These are phyloP conservation scores for Eulacestoma nigropectus DNA, from an alignment of 2,113 vertebrate genomes.

Conservation along the genomic window DNA sequence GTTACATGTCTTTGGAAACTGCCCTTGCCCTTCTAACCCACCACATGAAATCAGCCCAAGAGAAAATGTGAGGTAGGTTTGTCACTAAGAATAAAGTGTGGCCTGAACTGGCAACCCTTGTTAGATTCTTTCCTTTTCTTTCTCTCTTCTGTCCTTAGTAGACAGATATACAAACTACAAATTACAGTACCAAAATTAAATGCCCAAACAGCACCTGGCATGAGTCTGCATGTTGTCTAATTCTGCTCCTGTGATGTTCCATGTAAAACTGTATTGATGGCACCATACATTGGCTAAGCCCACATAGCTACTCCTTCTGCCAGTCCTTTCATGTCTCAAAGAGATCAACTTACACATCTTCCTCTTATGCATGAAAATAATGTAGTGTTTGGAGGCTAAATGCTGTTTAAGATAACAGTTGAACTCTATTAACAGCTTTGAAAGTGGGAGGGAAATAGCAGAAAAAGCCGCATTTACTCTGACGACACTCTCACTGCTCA, in stretches of 20 bases:
- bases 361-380: not conserved
- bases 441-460: not conserved
- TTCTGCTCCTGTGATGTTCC: not conserved
- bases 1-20: not conserved
- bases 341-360: not conserved
- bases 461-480: not conserved
- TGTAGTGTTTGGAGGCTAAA: not conserved
- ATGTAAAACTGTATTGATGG: not conserved
- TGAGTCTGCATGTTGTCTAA: not conserved
- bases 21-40: not conserved
- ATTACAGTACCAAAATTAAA: not conserved
- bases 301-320: not conserved
- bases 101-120: not conserved
- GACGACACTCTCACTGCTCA: not conserved
- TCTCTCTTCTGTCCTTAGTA: not conserved
- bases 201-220: not conserved
- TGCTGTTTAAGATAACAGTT: not conserved
- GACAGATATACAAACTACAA: not conserved
- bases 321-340: not conserved
- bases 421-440: not conserved
- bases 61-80: not conserved
- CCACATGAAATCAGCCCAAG: not conserved
- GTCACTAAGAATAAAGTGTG: not conserved
- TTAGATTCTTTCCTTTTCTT: not conserved
- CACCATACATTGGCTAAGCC: not conserved